These are phyloP conservation scores for Callorhinus ursinus DNA, from an alignment of 2,113 vertebrate species.

Conservation along the genomic window DNA sequence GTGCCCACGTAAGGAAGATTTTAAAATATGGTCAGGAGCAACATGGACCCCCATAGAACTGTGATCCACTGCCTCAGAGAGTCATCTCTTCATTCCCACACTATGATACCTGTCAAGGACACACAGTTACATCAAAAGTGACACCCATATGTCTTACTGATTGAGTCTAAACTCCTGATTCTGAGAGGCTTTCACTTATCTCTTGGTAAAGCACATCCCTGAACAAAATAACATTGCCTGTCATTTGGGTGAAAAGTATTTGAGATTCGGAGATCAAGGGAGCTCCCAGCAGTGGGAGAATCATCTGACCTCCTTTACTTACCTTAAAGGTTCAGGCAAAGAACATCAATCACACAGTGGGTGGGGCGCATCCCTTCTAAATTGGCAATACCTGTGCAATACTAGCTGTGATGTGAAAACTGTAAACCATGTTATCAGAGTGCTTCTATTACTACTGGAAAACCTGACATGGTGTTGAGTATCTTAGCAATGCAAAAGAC, in stretches of 20 bases:
- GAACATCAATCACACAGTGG: neutral
- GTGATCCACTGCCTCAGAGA: neutral
- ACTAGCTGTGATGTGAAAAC: neutral
- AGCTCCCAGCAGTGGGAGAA: neutral
- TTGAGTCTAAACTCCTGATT: neutral
- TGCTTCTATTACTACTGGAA: neutral
- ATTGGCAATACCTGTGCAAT: neutral
- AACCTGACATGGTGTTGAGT: neutral
- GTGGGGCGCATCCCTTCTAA: neutral
- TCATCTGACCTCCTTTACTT: neutral
- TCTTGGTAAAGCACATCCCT: neutral
- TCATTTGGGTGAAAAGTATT: neutral
- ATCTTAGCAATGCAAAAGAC: neutral
- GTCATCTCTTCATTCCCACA: neutral
- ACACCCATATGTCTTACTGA: neutral
- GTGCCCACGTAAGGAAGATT: fast-evolving
- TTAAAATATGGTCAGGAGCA: neutral
- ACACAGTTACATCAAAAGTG: neutral
- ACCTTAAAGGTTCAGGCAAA: neutral
- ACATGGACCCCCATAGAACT: neutral
- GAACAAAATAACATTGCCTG: neutral
- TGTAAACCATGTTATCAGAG: neutral
- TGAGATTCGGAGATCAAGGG: neutral
- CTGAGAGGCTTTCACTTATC: neutral
- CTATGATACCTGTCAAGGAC: neutral